Evolutionary conservation across 1,140 invertebrate species (phyloP), one percentile per base, ranked within the genome.

Genomic region (Aphelenchoides avenae): DNA sequence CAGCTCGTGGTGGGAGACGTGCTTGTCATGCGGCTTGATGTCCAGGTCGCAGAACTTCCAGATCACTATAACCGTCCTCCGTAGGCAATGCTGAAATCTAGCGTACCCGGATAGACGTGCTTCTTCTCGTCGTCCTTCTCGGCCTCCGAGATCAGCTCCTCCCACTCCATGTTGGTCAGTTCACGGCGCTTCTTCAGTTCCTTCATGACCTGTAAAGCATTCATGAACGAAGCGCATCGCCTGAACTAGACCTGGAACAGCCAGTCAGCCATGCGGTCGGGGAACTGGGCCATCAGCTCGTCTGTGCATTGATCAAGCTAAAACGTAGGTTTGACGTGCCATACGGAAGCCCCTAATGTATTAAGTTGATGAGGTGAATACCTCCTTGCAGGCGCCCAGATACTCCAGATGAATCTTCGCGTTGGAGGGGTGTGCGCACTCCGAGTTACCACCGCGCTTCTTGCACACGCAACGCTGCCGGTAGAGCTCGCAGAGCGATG

Each of bases 1-100:
- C 49, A 94, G 80, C 79, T 94, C 91, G 80, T 93, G 90, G 33
- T 88, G 84, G 3, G 89, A 91, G 3, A 93, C 88, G 55, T 85
- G 82, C 53, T 78, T 82, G 20, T 78, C 70, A 68, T 88, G 87
- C 53, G 88, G 87, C 77, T 55, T 64, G 29, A 64, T 60, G 22
- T 44, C 90, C 40, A 94, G 81, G 76, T 94, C 90, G 75, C 90
- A 93, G 87, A 89, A 94, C 77, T 94, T 94, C 91, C 91, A 94
- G 50, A 94, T 85, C 31, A 90, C 89, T n/a, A n/a, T n/a, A n/a
- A n/a, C n/a, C n/a, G n/a, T n/a, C n/a, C n/a, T n/a, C n/a, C n/a
- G n/a, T n/a, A n/a, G n/a, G n/a, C n/a, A n/a, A n/a, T n/a, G n/a
- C n/a, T n/a, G n/a, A n/a, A n/a, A n/a, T n/a, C n/a, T n/a, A n/a